Base-by-base conservation (phyloP, 2,888 invertebrate genomes). In the Melipona beecheii region DNA sequence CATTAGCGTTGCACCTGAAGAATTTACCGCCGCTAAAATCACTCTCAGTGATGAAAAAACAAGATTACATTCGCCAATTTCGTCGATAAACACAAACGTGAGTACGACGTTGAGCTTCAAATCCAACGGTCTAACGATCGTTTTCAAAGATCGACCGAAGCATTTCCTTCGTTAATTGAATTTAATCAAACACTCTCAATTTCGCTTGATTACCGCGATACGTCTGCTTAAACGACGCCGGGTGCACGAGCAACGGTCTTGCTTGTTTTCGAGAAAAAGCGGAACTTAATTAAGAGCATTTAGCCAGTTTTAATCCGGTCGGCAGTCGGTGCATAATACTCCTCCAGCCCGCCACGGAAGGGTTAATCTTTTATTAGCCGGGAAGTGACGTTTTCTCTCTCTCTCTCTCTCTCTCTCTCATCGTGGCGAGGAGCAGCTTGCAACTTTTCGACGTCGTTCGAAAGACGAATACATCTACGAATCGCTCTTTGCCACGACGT, bases 341-440 rank as follows among this genome's bases (percentile, higher is more conserved):
- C 19, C 50, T 6, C 71, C 70, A n/a, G 65, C 71, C 24, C 64
- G 50, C 68, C 68, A n/a, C 62, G 73, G 69, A 62, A 69, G 73
- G 56, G 72, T 81, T 65, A 79, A 81, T 81, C 79, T 79, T 81
- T 81, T 79, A 81, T 81, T 69, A 79, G 56, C 73, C 69, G 62
- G 56, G 69, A 79, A 81, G 80, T 68, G 81, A 78, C 79, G 72
- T 72, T 71, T 69, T 13, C 9, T 15, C 27, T 0, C 24, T 15
- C 4, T 27, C 5, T 2, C 9, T 15, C 24, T 52, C 52, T 21
- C 13, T 6, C 11, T 2, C 21, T 19, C n/a, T n/a, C 56, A 11
- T n/a, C 43, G 43, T 43, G 43, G 15, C 13, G 1, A 15, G 15
- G 19, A 24, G 24, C 27, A n/a, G n/a, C 24, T n/a, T 21, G 21